These are phyloP conservation scores for Erpobdella octoculata DNA, from an alignment of 2,888 invertebrate genomes.

Conservation along the genomic window DNA sequence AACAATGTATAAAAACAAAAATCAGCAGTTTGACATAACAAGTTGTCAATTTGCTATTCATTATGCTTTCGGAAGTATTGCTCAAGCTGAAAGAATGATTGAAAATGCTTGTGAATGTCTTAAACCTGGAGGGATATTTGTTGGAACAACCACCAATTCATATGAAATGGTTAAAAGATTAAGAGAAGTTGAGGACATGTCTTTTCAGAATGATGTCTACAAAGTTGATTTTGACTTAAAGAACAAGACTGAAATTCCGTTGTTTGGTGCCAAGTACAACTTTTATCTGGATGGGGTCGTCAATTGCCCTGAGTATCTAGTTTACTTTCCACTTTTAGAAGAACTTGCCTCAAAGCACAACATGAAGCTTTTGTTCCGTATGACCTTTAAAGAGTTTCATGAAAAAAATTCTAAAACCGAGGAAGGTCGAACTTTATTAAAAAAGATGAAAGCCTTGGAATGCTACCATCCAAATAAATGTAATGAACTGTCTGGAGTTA, in stretches of 20 bases:
- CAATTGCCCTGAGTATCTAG: conserved; percentile 95
- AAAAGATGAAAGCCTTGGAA: conserved; percentile 62
- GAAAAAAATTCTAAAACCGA: conserved; percentile 57
- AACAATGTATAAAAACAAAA: conserved; percentile 66
- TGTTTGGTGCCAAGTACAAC: conserved; percentile 92
- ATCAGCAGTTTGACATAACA: conserved; percentile 73
- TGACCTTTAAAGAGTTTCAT: conserved; percentile 71
- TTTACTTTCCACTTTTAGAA: conserved; percentile 76
- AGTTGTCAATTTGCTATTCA: conserved; percentile 98
- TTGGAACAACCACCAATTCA: conserved; percentile 91
- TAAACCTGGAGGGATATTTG: conserved; percentile 81
- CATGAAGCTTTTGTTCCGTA: conserved; percentile 54
- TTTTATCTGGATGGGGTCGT: conserved; percentile 92
- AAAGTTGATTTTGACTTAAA: conserved; percentile 50
- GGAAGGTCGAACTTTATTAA: conserved; percentile 61
- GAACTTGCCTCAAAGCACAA: conserved; percentile 55
- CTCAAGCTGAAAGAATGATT: conserved; percentile 78
- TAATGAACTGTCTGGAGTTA: background rate
- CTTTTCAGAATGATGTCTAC: conserved; percentile 56
- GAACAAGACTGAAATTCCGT: conserved; percentile 56
- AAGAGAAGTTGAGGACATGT: conserved; percentile 39
- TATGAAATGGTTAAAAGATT: conserved; percentile 66
- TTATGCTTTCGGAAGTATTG: conserved; percentile 59
- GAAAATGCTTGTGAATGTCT: conserved; percentile 83
- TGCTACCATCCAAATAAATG: conserved; percentile 36